Conservation (phyloP, 1,140 invertebrate genomes). For the Archivesica marissinica region DNA sequence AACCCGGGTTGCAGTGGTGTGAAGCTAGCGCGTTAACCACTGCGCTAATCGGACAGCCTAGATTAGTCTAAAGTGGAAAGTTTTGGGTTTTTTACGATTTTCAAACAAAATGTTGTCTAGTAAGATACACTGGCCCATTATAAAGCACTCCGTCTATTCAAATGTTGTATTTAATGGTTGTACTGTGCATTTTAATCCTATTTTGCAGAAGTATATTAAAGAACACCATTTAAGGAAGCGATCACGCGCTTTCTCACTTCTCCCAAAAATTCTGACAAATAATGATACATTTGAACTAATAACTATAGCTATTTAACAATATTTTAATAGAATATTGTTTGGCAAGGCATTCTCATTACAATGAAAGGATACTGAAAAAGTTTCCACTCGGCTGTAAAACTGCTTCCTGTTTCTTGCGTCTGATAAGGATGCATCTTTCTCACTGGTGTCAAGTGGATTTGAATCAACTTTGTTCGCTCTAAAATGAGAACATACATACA, state of each 20-base stretch:
- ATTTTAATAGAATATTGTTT: neutral
- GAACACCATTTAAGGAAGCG: no score
- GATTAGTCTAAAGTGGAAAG: no score
- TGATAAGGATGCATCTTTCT: neutral
- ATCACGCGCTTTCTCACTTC: no score
- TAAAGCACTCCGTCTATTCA: no score
- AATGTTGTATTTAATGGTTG: neutral
- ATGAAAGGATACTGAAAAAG: slow-evolving; percentile 55
- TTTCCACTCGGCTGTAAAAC: slow-evolving; percentile 44
- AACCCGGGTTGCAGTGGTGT: no score
- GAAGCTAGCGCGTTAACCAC: no score
- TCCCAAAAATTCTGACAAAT: no score
- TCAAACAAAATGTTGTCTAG: no score
- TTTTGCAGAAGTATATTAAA: neutral
- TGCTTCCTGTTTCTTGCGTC: slow-evolving; percentile 9
- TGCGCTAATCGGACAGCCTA: no score
- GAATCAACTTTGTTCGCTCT: neutral
- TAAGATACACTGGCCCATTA: no score
- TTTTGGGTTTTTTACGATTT: no score
- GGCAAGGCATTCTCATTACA: neutral
- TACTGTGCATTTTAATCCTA: neutral
- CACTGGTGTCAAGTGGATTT: no score
- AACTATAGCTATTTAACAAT: neutral
- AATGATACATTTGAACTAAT: neutral
- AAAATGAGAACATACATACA: neutral